Evolutionary conservation across 2,113 vertebrate species (phyloP).

Genomic region (Cacatua alba): DNA sequence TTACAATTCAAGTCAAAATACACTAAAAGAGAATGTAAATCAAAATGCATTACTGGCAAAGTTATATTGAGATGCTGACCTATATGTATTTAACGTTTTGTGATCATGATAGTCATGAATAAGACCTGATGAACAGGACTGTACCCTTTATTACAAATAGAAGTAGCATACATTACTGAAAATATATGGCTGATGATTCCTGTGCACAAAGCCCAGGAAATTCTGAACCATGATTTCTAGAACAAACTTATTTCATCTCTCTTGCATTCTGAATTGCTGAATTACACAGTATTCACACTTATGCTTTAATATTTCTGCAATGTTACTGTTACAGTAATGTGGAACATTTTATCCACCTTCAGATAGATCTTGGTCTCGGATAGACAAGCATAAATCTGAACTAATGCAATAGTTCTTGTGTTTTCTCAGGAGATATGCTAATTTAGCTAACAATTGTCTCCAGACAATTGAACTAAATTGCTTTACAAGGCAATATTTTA

Average conservation of each 20-base stretch:
- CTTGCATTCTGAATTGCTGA: neutral
- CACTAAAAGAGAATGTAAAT: neutral
- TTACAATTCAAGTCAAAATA: neutral
- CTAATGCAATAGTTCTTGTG: neutral
- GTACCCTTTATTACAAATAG: neutral
- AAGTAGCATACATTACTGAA: neutral
- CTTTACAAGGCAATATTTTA: neutral
- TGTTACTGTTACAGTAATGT: neutral
- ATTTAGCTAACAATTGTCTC: neutral
- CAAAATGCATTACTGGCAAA: neutral
- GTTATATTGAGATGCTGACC: neutral
- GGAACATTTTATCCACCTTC: neutral
- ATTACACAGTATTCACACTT: neutral
- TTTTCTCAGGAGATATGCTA: neutral
- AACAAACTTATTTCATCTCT: neutral
- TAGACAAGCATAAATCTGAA: neutral
- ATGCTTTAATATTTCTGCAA: neutral
- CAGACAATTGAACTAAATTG: neutral
- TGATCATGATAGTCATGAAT: neutral
- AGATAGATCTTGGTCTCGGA: neutral
- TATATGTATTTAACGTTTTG: neutral
- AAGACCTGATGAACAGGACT: neutral
- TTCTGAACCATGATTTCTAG: neutral
- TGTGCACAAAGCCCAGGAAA: neutral
- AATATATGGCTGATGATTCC: neutral